A percentile compares a stretch with the other conserved stretches of the same genome.
phyloP scores from a whole-genome alignment of 2,888 invertebrate genomes.

The Melieria crassipennis region DNA sequence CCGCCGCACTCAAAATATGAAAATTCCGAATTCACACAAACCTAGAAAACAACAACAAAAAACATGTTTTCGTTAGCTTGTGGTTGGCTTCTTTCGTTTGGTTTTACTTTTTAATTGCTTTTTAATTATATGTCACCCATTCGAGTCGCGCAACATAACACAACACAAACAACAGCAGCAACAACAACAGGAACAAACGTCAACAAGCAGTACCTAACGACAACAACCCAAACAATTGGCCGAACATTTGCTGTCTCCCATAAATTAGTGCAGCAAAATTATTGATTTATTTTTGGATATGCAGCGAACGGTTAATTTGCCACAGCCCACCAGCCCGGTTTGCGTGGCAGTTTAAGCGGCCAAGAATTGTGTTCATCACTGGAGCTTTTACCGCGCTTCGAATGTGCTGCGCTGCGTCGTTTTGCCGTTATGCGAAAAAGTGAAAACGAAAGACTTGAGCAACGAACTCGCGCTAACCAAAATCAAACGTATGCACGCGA shows the following conservation, averaged over 20 bases:
- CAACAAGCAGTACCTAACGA: background rate
- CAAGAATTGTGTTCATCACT: too few relatives aligned
- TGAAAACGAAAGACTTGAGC: conserved; percentile 47
- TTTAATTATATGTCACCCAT: conserved; percentile 28
- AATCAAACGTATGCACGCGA: conserved; percentile 26
- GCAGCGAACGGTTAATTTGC: too few relatives aligned
- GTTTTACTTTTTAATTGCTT: conserved; percentile 22
- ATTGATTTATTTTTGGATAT: too few relatives aligned
- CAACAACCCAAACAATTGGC: background rate
- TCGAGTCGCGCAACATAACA: background rate
- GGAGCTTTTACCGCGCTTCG: background rate
- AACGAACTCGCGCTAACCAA: conserved; percentile 39
- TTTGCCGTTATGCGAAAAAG: conserved; percentile 26
- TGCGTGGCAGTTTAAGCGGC: conserved; percentile 20
- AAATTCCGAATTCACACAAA: background rate
- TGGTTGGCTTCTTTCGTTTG: background rate
- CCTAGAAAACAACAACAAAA: background rate
- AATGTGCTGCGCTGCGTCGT: background rate
- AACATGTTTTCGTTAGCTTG: background rate
- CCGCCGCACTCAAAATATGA: conserved; percentile 10
- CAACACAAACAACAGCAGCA: background rate
- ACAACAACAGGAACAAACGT: background rate
- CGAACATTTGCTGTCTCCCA: too few relatives aligned
- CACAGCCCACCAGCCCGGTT: background rate
- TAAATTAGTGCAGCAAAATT: too few relatives aligned